These are phyloP conservation scores for Vanessa atalanta DNA, from an alignment of 1,140 invertebrate genomes.

Conservation along the genomic window DNA sequence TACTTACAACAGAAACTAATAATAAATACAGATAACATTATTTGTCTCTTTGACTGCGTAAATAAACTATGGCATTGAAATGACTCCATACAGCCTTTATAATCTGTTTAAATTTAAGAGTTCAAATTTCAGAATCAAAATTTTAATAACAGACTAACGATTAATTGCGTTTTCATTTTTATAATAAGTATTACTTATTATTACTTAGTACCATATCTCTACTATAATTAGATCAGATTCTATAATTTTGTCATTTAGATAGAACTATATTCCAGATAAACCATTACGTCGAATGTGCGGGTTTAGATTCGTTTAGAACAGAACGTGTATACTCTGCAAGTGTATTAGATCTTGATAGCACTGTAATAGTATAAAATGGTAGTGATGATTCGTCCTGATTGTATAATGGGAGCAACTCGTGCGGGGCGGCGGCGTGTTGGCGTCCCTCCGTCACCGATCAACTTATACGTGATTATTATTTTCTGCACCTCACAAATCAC, in stretches of 20 bases:
- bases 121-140: too few relatives aligned
- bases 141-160: too few relatives aligned
- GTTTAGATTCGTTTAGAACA: conserved; percentile 3
- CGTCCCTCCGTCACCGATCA: conserved; percentile 43
- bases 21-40: too few relatives aligned
- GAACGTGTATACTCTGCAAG: conserved; percentile 11
- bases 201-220: too few relatives aligned
- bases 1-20: too few relatives aligned
- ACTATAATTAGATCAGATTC: not conserved
- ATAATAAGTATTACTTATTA: too few relatives aligned
- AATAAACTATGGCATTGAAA: too few relatives aligned
- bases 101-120: too few relatives aligned
- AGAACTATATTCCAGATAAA: not conserved
- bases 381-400: conserved; percentile 70
- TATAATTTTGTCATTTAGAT: conserved; percentile 5
- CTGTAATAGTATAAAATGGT: conserved; percentile 38
- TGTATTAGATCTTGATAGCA: conserved; percentile 35
- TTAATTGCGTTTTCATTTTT: too few relatives aligned
- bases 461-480: conserved; percentile 30
- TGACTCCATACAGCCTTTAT: too few relatives aligned
- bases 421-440: conserved; percentile 68
- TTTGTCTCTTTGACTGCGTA: too few relatives aligned
- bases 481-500: conserved; percentile 31
- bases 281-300: not conserved
- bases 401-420: conserved; percentile 73